Evolutionary conservation across 2,888 invertebrate species (phyloP).

Genomic region (Apocheima hispidaria): DNA sequence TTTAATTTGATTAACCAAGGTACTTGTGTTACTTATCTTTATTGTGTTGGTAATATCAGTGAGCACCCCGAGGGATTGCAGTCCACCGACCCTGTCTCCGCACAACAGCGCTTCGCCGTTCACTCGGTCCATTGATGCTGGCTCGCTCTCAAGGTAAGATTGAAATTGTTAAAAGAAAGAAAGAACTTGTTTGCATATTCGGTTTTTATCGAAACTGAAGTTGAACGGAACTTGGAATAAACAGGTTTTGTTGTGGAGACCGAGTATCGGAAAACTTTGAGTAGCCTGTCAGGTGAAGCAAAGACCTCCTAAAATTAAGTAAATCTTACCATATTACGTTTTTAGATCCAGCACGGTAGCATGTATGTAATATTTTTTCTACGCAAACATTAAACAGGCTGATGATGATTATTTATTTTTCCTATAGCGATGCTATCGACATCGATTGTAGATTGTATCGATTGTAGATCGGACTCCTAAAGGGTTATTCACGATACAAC

Average conservation of each 20-base stretch:
- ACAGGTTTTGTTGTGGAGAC: no score
- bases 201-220: no score
- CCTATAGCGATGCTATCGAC: not conserved
- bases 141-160: conserved; percentile 88
- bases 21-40: not conserved
- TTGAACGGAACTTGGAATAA: not conserved
- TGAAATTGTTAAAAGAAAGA: no score
- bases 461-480: not conserved
- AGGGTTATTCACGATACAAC: no score
- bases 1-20: not conserved
- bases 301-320: not conserved
- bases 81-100: conserved; percentile 93
- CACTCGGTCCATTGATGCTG: conserved; percentile 90
- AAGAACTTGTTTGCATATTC: no score
- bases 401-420: not conserved
- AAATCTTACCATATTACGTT: not conserved
- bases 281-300: not conserved
- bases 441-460: no score
- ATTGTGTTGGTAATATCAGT: conserved; percentile 77
- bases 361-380: no score
- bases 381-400: not conserved
- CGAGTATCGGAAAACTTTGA: not conserved
- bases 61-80: conserved; percentile 93
- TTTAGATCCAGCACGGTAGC: not conserved
- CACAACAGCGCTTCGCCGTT: conserved; percentile 90